Evolutionary conservation across 92 coral and sea anemone species (phyloP).

Genomic region (Porites cylindrica): DNA sequence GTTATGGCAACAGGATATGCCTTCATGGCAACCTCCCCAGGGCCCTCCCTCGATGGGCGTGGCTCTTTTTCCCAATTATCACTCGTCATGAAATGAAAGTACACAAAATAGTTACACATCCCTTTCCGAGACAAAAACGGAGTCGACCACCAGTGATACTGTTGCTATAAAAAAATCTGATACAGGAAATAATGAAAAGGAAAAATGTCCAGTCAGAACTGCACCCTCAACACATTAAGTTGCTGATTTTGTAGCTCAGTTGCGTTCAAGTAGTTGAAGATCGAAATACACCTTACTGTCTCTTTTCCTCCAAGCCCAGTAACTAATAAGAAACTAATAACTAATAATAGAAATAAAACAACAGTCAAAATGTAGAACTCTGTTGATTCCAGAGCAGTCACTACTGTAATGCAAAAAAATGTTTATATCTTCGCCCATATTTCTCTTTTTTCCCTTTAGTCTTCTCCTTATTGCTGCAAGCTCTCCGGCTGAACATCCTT

Average conservation of each 20-base stretch:
- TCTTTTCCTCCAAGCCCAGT: too few species aligned
- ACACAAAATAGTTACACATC: background rate
- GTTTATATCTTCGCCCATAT: too few species aligned
- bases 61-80: background rate
- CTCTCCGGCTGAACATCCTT: too few species aligned
- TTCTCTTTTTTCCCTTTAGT: too few species aligned
- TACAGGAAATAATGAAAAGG: background rate
- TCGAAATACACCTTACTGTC: too few species aligned
- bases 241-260: slow-evolving; percentile 29
- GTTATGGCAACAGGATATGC: slow-evolving; percentile 26
- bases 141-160: background rate
- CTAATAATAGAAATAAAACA: too few species aligned
- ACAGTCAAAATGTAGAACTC: too few species aligned
- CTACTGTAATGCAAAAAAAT: too few species aligned
- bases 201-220: slow-evolving; percentile 1
- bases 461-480: too few species aligned
- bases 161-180: background rate
- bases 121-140: background rate
- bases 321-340: too few species aligned
- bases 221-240: slow-evolving; percentile 17
- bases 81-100: slow-evolving; percentile 5
- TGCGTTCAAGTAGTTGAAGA: slow-evolving; percentile 25
- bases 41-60: background rate
- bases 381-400: too few species aligned
- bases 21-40: slow-evolving; percentile 55